These are phyloP conservation scores for Oasisia sp. DNA, from an alignment of 2,888 invertebrate species.

Conservation along the genomic window DNA sequence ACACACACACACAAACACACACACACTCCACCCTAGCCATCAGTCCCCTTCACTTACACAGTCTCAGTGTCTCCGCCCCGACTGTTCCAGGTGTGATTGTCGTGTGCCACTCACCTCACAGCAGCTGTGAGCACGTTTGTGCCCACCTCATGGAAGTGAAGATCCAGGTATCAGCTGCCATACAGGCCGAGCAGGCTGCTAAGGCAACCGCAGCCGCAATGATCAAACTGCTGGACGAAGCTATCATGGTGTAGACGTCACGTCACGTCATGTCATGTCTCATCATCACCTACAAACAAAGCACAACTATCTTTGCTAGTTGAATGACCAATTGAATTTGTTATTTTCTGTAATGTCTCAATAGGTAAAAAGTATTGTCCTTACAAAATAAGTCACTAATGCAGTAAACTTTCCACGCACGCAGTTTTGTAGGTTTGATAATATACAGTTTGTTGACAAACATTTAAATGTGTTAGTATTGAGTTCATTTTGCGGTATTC, in stretches of 20 bases:
- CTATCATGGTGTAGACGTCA: background rate
- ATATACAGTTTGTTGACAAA: no score
- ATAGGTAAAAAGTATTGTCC: no score
- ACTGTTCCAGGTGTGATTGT: background rate
- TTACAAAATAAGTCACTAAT: no score
- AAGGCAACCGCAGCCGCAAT: background rate
- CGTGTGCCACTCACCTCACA: background rate
- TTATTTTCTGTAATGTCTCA: no score
- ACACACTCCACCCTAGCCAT: background rate
- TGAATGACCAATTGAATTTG: no score
- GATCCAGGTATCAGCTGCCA: constrained; percentile 33
- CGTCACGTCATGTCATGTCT: background rate
- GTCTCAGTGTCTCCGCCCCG: constrained; percentile 19
- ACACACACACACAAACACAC: background rate
- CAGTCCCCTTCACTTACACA: background rate
- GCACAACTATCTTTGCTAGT: no score
- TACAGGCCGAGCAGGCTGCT: background rate
- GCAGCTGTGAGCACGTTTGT: background rate
- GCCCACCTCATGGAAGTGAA: constrained; percentile 25
- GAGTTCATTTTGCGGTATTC: no score
- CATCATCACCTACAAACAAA: background rate
- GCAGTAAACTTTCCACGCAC: no score
- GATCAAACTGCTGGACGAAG: background rate
- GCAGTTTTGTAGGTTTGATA: no score
- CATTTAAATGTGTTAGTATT: no score